phyloP scores from a whole-genome alignment of 1,140 invertebrate genomes.

The Temnothorax curvispinosus region DNA sequence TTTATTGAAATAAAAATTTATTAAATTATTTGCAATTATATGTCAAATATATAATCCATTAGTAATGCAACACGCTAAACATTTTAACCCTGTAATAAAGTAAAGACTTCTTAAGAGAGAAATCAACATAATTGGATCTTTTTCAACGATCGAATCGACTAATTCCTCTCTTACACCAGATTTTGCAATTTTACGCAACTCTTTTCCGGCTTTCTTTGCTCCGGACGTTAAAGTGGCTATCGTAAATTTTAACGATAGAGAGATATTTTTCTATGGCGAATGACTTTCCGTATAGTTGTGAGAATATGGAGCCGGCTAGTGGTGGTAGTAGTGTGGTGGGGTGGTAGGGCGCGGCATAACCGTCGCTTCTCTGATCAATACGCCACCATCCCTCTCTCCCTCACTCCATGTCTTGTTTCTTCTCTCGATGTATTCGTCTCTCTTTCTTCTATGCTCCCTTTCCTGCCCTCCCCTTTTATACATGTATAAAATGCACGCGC shows the following conservation, averaged over 20 bases:
- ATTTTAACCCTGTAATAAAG: not conserved
- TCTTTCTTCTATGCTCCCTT: constrained; percentile 38
- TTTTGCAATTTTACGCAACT: constrained; percentile 11
- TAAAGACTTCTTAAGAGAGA: not conserved
- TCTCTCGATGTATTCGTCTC: constrained; percentile 56
- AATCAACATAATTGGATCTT: not conserved
- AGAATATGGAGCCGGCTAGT: constrained; percentile 32
- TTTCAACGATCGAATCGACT: not conserved
- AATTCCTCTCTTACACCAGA: not conserved
- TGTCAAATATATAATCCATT: not conserved
- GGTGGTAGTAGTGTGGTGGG: constrained; percentile 72
- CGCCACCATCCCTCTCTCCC: constrained; percentile 74
- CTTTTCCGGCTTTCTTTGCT: not conserved
- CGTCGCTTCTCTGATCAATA: constrained; percentile 82
- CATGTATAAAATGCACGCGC: constrained; percentile 67
- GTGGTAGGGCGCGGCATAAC: constrained; percentile 82
- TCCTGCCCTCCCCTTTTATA: constrained; percentile 44
- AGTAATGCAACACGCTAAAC: not conserved
- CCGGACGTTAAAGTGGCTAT: not conserved
- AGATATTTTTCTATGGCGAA: constrained; percentile 62
- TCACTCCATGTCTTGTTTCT: constrained; percentile 51
- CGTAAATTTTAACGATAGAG: constrained; percentile 44
- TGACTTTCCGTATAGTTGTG: constrained; percentile 50
- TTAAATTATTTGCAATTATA: not conserved
- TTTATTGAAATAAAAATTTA: not conserved